Evolutionary conservation across 2,797 vertebrate genomes (phyloP).

Genomic region (Enoplosus armatus): DNA sequence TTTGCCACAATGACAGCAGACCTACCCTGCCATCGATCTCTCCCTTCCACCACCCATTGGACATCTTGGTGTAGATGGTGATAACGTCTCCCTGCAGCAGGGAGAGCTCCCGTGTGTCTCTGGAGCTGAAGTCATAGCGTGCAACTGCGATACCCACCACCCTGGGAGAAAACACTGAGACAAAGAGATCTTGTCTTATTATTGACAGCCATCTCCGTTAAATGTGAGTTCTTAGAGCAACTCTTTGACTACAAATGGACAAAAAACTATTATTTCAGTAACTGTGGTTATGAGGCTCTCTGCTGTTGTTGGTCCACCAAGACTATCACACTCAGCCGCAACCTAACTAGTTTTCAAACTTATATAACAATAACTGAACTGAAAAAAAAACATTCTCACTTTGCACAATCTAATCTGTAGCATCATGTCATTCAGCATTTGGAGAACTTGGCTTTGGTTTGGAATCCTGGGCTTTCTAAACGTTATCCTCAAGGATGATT

Average conservation of each 20-base stretch:
- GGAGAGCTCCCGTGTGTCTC: constrained; percentile 94
- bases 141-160: constrained; percentile 93
- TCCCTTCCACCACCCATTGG: constrained; percentile 98
- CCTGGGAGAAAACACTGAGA: constrained; percentile 92
- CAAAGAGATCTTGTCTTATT: constrained; percentile 21
- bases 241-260: background rate
- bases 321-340: background rate
- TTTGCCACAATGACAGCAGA: background rate
- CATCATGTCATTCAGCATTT: background rate
- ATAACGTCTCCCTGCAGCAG: constrained; percentile 93
- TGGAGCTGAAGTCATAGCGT: constrained; percentile 95
- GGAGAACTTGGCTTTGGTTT: too few relatives aligned
- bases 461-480: background rate
- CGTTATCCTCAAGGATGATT: background rate
- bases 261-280: background rate
- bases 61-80: constrained; percentile 94
- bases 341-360: background rate
- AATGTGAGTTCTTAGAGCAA: background rate
- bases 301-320: constrained; percentile 10
- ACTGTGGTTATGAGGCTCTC: background rate
- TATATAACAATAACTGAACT: background rate
- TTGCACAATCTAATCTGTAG: background rate
- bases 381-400: background rate
- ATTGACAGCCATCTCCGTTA: background rate
- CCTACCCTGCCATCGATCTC: constrained; percentile 92